Evolutionary conservation across 2,113 vertebrate genomes (phyloP), one percentile per base, ranked within the genome.

Genomic region (Oceanodroma tethys): DNA sequence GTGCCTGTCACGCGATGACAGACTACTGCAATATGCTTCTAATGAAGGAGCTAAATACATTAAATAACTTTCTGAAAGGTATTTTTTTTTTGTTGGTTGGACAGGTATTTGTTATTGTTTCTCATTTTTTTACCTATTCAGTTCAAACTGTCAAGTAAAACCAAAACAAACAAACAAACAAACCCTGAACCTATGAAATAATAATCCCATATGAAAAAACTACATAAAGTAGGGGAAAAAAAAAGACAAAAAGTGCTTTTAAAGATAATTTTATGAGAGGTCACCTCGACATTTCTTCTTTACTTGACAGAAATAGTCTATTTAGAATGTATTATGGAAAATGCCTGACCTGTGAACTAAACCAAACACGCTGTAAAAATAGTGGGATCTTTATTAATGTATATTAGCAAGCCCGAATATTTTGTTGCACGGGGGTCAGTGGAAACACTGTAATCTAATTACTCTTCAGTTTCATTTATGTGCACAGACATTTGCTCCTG

Each of bases 311-410:
- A 88, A 89, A 95, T 72, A 66, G 50, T 74, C 71, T 62, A 58
- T 80, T 92, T 88, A 84, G 85, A 95, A 94, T 83, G 67, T 72
- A 47, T 83, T 92, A 88, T 42, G 82, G 92, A 95, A 97, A 95
- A 95, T 1, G 2, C 36, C 53, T 38, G 89, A 83, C 90, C 95
- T 73, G 53, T 73, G 78, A 83, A 83, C 93, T 47, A 68, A 76
- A 81, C 32, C 59, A 53, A 72, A 59, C 20, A 36, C 34, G 58
- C n/a, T 73, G 55, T 22, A 94, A 95, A 81, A 88, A 47, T 12
- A 82, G 82, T 16, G 6, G 59, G 73, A 36, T 89, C 75, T 76
- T 91, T 86, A 72, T 81, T 87, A 80, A 91, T 67, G 95, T 32
- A 93, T 89, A 74, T 82, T 94, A 93, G 84, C 42, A 68, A 81